phyloP scores from a whole-genome alignment of 2,113 vertebrate genomes.

The Capra hircus region DNA sequence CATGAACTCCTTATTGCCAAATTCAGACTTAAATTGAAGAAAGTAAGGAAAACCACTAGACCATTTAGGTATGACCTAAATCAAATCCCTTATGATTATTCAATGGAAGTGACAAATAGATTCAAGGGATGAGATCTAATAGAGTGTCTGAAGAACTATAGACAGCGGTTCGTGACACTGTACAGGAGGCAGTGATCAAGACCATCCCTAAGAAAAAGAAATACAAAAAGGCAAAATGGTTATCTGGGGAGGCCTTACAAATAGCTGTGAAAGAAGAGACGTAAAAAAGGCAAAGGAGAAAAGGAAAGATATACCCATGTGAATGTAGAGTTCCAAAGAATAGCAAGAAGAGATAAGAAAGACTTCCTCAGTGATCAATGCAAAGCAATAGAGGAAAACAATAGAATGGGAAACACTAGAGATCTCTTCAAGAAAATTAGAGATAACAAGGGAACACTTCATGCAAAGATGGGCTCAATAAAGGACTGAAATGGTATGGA shows the following conservation, averaged over 20 bases:
- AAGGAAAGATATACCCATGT: not conserved
- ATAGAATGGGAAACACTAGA: not conserved
- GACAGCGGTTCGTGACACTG: rapidly evolving
- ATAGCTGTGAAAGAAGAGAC: not conserved
- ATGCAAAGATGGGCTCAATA: not conserved
- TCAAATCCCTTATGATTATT: not conserved
- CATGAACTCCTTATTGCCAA: not conserved
- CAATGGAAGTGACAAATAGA: not conserved
- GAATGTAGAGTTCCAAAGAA: not conserved
- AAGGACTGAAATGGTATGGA: not conserved
- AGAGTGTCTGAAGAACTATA: not conserved
- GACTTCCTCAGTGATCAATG: not conserved
- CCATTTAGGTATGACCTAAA: not conserved
- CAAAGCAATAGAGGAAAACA: not conserved
- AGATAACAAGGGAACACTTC: not conserved
- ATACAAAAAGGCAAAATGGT: not conserved
- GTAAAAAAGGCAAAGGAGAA: not conserved
- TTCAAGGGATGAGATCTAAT: not conserved
- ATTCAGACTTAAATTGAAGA: not conserved
- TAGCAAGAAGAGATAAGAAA: not conserved
- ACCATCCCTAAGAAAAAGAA: not conserved
- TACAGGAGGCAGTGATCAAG: not conserved
- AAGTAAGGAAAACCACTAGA: not conserved
- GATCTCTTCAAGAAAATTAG: not conserved
- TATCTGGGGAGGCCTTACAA: not conserved